phyloP scores from a whole-genome alignment of 2,888 invertebrate genomes.

The Teleiodes luculella region DNA sequence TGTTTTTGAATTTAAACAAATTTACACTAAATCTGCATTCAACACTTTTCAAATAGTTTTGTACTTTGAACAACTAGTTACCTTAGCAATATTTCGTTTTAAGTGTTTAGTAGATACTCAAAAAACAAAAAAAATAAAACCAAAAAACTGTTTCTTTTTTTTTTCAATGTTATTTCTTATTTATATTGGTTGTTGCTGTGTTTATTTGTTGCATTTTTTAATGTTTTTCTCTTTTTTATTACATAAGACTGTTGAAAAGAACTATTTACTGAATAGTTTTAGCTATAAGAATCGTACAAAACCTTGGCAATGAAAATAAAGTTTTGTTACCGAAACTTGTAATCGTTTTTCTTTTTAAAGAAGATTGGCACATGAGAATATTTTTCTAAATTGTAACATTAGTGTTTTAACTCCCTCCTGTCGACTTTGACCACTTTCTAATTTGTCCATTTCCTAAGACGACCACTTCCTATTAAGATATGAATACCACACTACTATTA shows the following conservation, averaged over 20 bases:
- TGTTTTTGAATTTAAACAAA: no score
- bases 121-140: not conserved
- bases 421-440: no score
- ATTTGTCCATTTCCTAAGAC: no score
- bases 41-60: no score
- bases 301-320: slow-evolving; percentile 51
- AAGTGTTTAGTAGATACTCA: not conserved
- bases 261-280: slow-evolving; percentile 29
- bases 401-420: no score
- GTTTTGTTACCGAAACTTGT: slow-evolving; percentile 24
- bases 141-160: not conserved
- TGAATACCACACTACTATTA: no score
- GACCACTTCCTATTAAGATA: no score
- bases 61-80: not conserved
- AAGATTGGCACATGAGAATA: not conserved
- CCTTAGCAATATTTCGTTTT: not conserved
- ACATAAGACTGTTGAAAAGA: slow-evolving; percentile 21
- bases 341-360: not conserved
- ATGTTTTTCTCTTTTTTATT: not conserved
- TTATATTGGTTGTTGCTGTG: not conserved
- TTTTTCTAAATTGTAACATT: no score
- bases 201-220: not conserved
- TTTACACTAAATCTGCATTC: no score
- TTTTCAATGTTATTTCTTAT: not conserved
- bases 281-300: slow-evolving; percentile 68